A percentile compares a stretch with the other conserved stretches of the same genome.
These are phyloP conservation scores for Peribatodes rhomboidaria DNA, from an alignment of 2,888 invertebrate genomes.

Conservation along the genomic window DNA sequence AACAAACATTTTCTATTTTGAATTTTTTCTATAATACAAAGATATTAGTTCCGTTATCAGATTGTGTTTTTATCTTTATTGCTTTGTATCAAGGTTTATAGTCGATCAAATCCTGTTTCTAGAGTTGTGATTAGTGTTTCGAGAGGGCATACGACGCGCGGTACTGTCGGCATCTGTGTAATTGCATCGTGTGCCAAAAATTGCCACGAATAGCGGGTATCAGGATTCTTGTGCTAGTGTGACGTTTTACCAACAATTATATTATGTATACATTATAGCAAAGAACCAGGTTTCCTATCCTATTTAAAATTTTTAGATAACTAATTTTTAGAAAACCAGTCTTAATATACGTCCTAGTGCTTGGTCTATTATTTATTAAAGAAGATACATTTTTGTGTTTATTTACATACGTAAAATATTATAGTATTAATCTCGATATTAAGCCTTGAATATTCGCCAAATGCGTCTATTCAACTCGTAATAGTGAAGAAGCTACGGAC, in stretches of 20 bases:
- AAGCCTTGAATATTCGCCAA: too few relatives aligned
- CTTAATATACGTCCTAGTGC: too few relatives aligned
- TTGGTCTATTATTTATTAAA: too few relatives aligned
- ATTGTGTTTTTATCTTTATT: slow-evolving; percentile 44
- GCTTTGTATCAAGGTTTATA: slow-evolving; percentile 49
- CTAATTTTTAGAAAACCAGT: too few relatives aligned
- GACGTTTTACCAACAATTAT: slow-evolving; percentile 6
- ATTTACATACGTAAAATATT: too few relatives aligned
- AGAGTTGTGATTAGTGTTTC: slow-evolving; percentile 45
- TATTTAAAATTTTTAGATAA: too few relatives aligned
- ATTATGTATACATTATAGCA: too few relatives aligned
- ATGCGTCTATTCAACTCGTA: too few relatives aligned
- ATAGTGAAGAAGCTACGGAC: too few relatives aligned
- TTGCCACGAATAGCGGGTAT: slow-evolving; percentile 44
- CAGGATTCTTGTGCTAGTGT: slow-evolving; percentile 31
- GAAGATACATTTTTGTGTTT: too few relatives aligned
- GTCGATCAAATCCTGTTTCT: slow-evolving; percentile 40
- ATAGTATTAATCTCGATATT: too few relatives aligned
- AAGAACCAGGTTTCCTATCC: too few relatives aligned
- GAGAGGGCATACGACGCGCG: slow-evolving; percentile 52
- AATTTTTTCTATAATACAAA: slow-evolving; percentile 20
- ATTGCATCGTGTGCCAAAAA: slow-evolving; percentile 63
- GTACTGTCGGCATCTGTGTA: slow-evolving; percentile 56
- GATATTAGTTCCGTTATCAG: slow-evolving; percentile 35
- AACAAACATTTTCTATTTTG: slow-evolving; percentile 26